A percentile compares a stretch with the other conserved stretches of the same genome.
These are phyloP conservation scores for Hedychridium roseum DNA, from an alignment of 2,888 invertebrate species.

Conservation along the genomic window DNA sequence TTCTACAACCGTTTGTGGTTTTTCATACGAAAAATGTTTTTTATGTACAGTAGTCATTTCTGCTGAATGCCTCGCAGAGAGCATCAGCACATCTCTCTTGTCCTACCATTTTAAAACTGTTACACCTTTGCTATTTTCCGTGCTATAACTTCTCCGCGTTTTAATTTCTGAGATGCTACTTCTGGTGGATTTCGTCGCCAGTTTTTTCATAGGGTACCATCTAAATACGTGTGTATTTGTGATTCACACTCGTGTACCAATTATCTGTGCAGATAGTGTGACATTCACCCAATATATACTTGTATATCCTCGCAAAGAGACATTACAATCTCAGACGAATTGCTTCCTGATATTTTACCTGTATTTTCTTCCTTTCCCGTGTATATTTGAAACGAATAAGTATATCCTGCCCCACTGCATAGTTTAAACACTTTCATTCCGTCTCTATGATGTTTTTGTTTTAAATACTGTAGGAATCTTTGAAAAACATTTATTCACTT, in stretches of 20 bases:
- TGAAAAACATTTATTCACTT: too few relatives aligned
- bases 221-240: slow-evolving; percentile 48
- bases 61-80: slow-evolving; percentile 50
- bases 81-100: slow-evolving; percentile 41
- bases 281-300: slow-evolving; percentile 26
- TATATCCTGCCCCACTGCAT: not conserved
- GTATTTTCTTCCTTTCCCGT: too few relatives aligned
- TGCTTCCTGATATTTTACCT: too few relatives aligned
- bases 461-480: too few relatives aligned
- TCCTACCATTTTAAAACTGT: slow-evolving; percentile 46
- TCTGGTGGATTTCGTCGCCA: slow-evolving; percentile 45
- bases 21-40: too few relatives aligned
- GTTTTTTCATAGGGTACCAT: slow-evolving; percentile 52
- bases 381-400: not conserved
- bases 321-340: slow-evolving; percentile 25
- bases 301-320: slow-evolving; percentile 20
- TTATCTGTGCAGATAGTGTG: slow-evolving; percentile 48
- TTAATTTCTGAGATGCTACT: slow-evolving; percentile 45
- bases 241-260: slow-evolving; percentile 35
- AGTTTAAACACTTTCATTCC: too few relatives aligned
- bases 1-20: too few relatives aligned
- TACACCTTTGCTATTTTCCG: slow-evolving; percentile 46
- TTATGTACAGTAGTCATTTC: slow-evolving; percentile 26
- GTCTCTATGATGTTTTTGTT: too few relatives aligned
- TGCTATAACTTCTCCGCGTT: slow-evolving; percentile 37